Conservation (phyloP, 2,797 vertebrate genomes). For the Gallinago stenura region DNA sequence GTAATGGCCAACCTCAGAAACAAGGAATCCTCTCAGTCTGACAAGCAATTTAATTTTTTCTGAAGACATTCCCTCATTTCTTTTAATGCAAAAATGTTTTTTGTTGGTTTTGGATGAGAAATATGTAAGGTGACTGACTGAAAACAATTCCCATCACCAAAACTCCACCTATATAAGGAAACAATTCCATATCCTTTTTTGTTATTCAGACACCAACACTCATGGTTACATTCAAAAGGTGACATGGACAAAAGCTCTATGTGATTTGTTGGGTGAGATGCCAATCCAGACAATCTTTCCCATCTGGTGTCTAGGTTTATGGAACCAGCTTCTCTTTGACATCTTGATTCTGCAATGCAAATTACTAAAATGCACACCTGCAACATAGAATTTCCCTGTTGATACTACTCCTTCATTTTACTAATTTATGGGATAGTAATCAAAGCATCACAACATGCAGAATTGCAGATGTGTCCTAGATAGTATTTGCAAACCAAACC, state of each 20-base stretch:
- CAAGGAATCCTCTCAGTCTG: neutral
- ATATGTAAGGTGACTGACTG: neutral
- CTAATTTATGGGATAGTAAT: neutral
- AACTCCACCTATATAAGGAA: neutral
- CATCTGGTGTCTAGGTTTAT: neutral
- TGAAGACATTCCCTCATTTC: neutral
- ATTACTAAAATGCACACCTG: neutral
- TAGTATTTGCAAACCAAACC: neutral
- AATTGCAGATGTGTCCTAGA: neutral
- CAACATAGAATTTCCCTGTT: neutral
- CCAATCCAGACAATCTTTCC: neutral
- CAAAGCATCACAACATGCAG: neutral
- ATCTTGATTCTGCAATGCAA: constrained; percentile 21
- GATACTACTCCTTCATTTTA: neutral
- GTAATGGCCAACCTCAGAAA: neutral
- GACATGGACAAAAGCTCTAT: neutral
- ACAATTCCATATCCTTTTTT: neutral
- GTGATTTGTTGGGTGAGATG: neutral
- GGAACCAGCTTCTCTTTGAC: neutral
- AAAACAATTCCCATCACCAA: neutral
- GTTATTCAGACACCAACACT: neutral
- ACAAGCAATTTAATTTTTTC: neutral
- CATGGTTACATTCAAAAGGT: neutral
- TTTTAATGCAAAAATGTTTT: neutral
- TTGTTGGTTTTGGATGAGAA: neutral